Evolutionary conservation across 2,888 invertebrate genomes (phyloP).

Genomic region (Sphaeridia pumilis): DNA sequence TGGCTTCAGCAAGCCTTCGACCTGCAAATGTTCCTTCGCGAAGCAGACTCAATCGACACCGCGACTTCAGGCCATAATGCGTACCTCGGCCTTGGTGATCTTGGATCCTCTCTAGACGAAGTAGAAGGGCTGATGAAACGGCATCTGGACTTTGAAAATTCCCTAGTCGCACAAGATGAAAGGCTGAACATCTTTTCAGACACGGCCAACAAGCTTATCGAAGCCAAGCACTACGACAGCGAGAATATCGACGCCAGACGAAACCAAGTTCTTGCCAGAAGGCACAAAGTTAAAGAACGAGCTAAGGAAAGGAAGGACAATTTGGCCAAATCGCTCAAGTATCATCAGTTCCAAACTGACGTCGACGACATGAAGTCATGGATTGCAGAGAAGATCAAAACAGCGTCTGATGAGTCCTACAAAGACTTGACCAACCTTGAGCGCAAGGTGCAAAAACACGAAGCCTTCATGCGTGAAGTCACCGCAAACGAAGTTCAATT

Average conservation of each 20-base stretch:
- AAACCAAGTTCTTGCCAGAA: constrained; percentile 59
- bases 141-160: constrained; percentile 86
- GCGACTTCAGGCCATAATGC: constrained; percentile 88
- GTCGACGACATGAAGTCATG: constrained; percentile 80
- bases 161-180: constrained; percentile 85
- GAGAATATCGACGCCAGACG: constrained; percentile 52
- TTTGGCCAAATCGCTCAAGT: constrained; percentile 71
- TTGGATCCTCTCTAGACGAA: constrained; percentile 78
- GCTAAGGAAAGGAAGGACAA: constrained; percentile 61
- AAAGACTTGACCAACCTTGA: constrained; percentile 79
- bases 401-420: constrained; percentile 86
- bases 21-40: constrained; percentile 82
- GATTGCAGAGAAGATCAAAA: constrained; percentile 82
- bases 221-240: constrained; percentile 65
- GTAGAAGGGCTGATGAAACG: constrained; percentile 85
- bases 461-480: constrained; percentile 90
- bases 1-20: constrained; percentile 78
- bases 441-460: constrained; percentile 86
- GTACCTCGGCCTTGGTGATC: constrained; percentile 74
- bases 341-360: constrained; percentile 84
- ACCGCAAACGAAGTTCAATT: constrained; percentile 88
- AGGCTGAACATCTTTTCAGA: constrained; percentile 69
- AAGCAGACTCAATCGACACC: constrained; percentile 94
- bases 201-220: constrained; percentile 62
- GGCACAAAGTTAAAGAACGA: constrained; percentile 55